A percentile compares a stretch with the other conserved stretches of the same genome.
These are phyloP conservation scores for Amaurobius ferox DNA, from an alignment of 2,888 invertebrate species.

Conservation along the genomic window DNA sequence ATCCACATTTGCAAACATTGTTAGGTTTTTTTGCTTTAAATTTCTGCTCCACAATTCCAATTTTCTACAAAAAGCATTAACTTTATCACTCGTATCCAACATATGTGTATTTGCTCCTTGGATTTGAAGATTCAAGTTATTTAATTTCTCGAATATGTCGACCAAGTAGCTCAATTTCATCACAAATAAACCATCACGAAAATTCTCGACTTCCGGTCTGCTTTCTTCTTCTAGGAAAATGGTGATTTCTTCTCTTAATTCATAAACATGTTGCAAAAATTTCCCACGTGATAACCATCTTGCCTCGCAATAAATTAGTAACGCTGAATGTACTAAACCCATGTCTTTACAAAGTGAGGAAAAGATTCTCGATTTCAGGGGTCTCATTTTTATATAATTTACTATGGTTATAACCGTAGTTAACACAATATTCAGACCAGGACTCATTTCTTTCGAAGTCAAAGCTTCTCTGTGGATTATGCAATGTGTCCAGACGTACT, in stretches of 20 bases:
- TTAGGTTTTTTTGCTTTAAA: conserved; percentile 45
- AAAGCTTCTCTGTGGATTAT: no score
- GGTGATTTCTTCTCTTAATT: conserved; percentile 25
- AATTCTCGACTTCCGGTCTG: conserved; percentile 47
- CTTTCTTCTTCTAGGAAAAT: conserved; percentile 41
- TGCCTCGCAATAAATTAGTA: background rate
- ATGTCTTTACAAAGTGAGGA: no score
- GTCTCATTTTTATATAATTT: no score
- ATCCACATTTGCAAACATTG: conserved; percentile 40
- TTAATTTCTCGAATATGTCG: conserved; percentile 51
- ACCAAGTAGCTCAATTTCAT: conserved; percentile 54
- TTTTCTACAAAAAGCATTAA: conserved; percentile 54
- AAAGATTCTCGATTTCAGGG: no score
- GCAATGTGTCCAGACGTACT: no score
- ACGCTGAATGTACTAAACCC: background rate
- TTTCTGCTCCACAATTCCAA: conserved; percentile 55
- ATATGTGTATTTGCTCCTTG: conserved; percentile 14
- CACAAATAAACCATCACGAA: conserved; percentile 56
- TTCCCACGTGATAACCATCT: conserved; percentile 35
- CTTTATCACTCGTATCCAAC: conserved; percentile 11
- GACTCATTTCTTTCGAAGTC: no score
- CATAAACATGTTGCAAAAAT: conserved; percentile 29
- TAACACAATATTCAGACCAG: no score
- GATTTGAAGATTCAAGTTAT: conserved; percentile 10
- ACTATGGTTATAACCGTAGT: no score